Evolutionary conservation across 2,888 invertebrate species (phyloP).

Genomic region (Pyrgus malvae): DNA sequence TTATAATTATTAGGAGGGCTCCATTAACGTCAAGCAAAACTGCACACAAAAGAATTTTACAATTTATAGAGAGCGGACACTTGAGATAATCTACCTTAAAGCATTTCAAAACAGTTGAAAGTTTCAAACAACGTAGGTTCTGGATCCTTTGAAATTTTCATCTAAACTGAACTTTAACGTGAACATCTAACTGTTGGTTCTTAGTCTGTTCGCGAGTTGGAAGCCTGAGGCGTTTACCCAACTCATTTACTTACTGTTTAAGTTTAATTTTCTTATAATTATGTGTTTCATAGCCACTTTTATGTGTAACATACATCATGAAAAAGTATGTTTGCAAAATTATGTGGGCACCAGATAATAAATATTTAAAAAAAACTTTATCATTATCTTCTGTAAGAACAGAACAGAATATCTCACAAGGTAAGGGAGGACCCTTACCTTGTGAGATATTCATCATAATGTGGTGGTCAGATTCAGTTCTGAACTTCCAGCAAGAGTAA

Average conservation of each 20-base stretch:
- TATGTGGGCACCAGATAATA: too few relatives aligned
- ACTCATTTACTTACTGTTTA: constrained; percentile 71
- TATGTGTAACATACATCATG: too few relatives aligned
- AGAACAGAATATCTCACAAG: too few relatives aligned
- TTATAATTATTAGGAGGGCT: constrained; percentile 8
- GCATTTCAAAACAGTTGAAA: constrained; percentile 52
- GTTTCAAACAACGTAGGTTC: constrained; percentile 54
- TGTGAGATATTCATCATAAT: too few relatives aligned
- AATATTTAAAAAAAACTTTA: too few relatives aligned
- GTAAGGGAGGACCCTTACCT: too few relatives aligned
- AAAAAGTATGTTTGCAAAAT: too few relatives aligned
- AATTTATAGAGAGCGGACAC: constrained; percentile 17
- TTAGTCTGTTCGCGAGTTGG: constrained; percentile 56
- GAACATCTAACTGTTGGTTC: constrained; percentile 51
- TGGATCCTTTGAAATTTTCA: constrained; percentile 69
- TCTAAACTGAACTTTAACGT: constrained; percentile 65
- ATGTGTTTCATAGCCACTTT: too few relatives aligned
- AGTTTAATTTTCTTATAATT: constrained; percentile 47
- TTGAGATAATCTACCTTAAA: constrained; percentile 51
- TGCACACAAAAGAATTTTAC: constrained; percentile 10
- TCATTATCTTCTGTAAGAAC: too few relatives aligned
- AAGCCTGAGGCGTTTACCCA: constrained; percentile 60
- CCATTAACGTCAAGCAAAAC: constrained; percentile 13
- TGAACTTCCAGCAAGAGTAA: too few relatives aligned
- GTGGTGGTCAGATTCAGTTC: too few relatives aligned